Percentiles rank a stretch among this genome's conserved stretches.
phyloP scores from a whole-genome alignment of 2,888 invertebrate species.

The Rhabditoides inermis region DNA sequence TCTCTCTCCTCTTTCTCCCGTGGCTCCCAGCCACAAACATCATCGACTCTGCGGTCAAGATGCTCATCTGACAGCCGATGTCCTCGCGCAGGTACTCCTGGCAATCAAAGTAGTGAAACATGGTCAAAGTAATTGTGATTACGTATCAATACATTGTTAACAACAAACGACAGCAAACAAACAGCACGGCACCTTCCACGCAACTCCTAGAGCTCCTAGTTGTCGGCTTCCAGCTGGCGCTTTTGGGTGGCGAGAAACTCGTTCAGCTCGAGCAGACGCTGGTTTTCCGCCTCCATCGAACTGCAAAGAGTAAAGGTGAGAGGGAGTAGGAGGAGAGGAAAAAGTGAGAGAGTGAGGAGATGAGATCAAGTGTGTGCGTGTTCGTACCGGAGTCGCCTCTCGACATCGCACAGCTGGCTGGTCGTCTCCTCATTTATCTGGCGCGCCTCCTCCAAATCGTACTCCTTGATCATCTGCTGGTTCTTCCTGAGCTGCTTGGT shows the following conservation, averaged over 20 bases:
- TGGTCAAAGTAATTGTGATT: too few species aligned
- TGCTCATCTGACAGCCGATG: too few species aligned
- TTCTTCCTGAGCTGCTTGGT: constrained; percentile 83
- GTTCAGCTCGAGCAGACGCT: constrained; percentile 70
- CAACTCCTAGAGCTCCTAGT: constrained; percentile 91
- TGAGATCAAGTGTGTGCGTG: too few species aligned
- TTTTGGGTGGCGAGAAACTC: constrained; percentile 78
- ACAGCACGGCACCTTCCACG: too few species aligned
- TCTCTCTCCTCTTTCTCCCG: too few species aligned
- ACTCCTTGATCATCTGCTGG: constrained; percentile 69
- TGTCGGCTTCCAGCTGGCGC: constrained; percentile 80
- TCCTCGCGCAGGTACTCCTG: too few species aligned
- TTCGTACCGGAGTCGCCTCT: constrained; percentile 61
- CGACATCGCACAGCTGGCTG: constrained; percentile 69
- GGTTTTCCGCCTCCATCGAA: constrained; percentile 78
- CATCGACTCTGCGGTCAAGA: too few species aligned
- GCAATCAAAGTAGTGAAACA: too few species aligned
- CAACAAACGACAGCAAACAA: too few species aligned
- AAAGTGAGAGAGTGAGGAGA: too few species aligned
- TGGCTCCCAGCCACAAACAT: too few species aligned
- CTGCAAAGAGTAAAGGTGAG: constrained; percentile 8
- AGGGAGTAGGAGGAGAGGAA: background rate
- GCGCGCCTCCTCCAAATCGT: constrained; percentile 81
- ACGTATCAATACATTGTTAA: too few species aligned
- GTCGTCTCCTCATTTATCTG: constrained; percentile 75